Evolutionary conservation across 2,797 vertebrate species (phyloP).

Genomic region (Pelodytes ibericus): DNA sequence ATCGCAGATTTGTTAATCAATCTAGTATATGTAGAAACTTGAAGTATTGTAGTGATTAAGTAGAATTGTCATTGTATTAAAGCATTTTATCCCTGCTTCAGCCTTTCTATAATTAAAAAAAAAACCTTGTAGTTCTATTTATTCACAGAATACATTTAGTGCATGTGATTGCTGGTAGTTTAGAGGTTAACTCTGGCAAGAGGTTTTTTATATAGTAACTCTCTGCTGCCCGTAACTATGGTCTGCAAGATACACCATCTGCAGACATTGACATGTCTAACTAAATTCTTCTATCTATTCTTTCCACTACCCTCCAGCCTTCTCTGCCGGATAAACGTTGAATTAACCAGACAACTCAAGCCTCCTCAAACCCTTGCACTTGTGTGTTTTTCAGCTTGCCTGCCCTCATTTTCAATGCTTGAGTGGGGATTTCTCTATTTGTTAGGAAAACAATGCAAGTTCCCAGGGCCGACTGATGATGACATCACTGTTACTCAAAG

Average conservation of each 20-base stretch:
- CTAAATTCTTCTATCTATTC: constrained; percentile 49
- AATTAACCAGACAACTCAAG: constrained; percentile 72
- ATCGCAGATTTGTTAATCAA: no score
- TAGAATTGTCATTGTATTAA: no score
- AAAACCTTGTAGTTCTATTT: no score
- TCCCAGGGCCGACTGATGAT: constrained; percentile 64
- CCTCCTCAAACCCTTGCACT: constrained; percentile 58
- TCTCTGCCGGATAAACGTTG: constrained; percentile 67
- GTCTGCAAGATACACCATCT: constrained; percentile 28
- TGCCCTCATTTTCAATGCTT: constrained; percentile 91
- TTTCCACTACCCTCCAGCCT: constrained; percentile 42
- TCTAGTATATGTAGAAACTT: no score
- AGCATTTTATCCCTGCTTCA: no score
- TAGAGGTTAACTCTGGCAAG: neutral
- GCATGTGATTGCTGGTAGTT: neutral
- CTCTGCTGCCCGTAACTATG: neutral
- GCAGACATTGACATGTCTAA: constrained; percentile 39
- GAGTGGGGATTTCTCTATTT: constrained; percentile 96
- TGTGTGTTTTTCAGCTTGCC: constrained; percentile 75
- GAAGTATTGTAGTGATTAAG: no score
- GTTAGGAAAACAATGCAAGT: constrained; percentile 68
- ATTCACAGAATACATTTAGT: neutral
- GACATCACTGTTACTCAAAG: constrained; percentile 62
- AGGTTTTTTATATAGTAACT: neutral
- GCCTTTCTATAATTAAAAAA: no score